Percentiles rank a stretch among this genome's conserved stretches.
Evolutionary conservation across 1,140 invertebrate genomes (phyloP).

Genomic region (Heliothis subflexa): DNA sequence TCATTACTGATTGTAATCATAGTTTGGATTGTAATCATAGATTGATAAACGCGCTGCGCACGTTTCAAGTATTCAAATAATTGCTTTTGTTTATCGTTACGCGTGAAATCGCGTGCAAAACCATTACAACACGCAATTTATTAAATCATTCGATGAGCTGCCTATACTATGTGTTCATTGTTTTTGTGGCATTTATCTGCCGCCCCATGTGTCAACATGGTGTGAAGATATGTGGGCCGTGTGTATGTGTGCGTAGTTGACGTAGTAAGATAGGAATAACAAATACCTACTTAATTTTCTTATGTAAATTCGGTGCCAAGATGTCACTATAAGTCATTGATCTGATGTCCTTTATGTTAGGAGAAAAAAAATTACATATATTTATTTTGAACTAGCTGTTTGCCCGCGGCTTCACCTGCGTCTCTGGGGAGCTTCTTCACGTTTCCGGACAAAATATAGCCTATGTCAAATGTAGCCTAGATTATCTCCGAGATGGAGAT

Average conservation of each 20-base stretch:
- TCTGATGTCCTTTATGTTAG: not conserved
- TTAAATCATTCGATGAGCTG: constrained; percentile 32
- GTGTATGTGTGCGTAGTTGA: not conserved
- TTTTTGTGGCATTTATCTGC: not conserved
- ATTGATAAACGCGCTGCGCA: not conserved
- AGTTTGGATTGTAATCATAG: no score
- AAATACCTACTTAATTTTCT: not conserved
- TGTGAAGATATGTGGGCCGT: not conserved
- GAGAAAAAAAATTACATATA: not conserved
- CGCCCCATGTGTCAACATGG: not conserved
- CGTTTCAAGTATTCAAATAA: not conserved
- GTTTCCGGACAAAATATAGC: no score
- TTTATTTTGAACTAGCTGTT: no score
- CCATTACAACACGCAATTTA: constrained; percentile 19
- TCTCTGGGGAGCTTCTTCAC: no score
- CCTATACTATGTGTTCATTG: not conserved
- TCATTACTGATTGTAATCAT: no score
- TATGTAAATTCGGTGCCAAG: constrained; percentile 7
- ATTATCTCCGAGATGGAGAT: no score
- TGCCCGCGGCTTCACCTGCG: no score
- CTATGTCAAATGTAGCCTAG: no score
- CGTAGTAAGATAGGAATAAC: not conserved
- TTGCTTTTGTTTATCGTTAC: not conserved
- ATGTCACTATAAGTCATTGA: not conserved
- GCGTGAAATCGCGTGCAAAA: constrained; percentile 27